Percentiles rank a stretch among this genome's conserved stretches.
phyloP scores from a whole-genome alignment of 2,113 vertebrate genomes.

The Dipodomys stephensi region DNA sequence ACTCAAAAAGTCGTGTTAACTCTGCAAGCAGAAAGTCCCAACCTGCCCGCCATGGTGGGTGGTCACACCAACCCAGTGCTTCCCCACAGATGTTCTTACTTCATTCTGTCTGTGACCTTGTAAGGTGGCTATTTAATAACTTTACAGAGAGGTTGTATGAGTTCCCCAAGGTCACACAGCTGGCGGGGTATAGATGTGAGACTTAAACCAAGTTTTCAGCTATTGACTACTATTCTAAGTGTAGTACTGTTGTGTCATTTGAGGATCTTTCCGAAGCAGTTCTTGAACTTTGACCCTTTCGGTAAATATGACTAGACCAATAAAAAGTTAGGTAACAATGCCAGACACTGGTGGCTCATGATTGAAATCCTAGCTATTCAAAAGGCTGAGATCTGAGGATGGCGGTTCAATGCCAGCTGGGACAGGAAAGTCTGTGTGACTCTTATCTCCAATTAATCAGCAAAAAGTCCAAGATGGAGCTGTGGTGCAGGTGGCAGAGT shows the following conservation, averaged over 20 bases:
- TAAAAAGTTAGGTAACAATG: slow-evolving; percentile 15
- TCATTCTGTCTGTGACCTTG: background rate
- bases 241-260: slow-evolving; percentile 59
- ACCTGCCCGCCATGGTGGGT: background rate
- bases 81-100: slow-evolving; percentile 19
- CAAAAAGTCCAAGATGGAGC: too few relatives aligned
- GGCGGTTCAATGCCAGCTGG: too few relatives aligned
- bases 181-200: slow-evolving; percentile 3
- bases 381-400: too few relatives aligned
- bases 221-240: slow-evolving; percentile 29
- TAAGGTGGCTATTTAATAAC: slow-evolving; percentile 25
- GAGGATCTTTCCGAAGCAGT: slow-evolving; percentile 9
- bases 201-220: slow-evolving; percentile 57
- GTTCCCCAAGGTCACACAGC: slow-evolving; percentile 63
- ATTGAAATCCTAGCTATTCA: too few relatives aligned
- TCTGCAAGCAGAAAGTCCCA: slow-evolving; percentile 35
- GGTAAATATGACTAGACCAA: background rate
- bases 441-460: too few relatives aligned
- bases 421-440: too few relatives aligned
- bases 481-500: too few relatives aligned
- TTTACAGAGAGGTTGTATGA: slow-evolving; percentile 49
- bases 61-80: background rate
- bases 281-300: slow-evolving; percentile 47
- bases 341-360: background rate
- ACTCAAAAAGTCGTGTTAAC: slow-evolving; percentile 59